Evolutionary conservation across 1,140 invertebrate species (phyloP).

Genomic region (Metopolophium dirhodum): DNA sequence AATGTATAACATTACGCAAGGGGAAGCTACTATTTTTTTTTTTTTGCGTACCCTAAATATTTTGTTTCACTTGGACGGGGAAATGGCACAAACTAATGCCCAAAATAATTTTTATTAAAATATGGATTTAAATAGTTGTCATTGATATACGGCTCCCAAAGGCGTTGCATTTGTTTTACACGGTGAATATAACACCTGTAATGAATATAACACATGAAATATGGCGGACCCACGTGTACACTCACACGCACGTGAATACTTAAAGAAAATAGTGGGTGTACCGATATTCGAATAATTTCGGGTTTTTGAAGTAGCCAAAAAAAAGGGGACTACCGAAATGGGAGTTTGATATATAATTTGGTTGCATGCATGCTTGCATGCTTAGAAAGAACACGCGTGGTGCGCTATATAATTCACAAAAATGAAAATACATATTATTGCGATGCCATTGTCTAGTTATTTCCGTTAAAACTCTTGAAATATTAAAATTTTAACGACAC

Average conservation of each 20-base stretch:
- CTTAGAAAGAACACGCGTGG: not conserved
- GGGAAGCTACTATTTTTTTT: too few species aligned
- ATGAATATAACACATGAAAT: too few species aligned
- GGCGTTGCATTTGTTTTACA: not conserved
- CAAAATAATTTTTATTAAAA: too few species aligned
- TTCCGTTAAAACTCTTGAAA: not conserved
- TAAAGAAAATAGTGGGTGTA: not conserved
- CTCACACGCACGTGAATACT: not conserved
- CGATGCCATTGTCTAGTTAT: not conserved
- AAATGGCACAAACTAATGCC: too few species aligned
- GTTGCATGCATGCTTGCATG: slow-evolving; percentile 12
- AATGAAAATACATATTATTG: not conserved
- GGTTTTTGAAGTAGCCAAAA: not conserved
- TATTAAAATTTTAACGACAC: not conserved
- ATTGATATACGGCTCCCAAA: not conserved
- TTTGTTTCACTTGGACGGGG: too few species aligned
- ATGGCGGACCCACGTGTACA: not conserved
- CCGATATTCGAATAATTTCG: slow-evolving; percentile 1
- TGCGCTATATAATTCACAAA: slow-evolving; percentile 17
- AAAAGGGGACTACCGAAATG: not conserved
- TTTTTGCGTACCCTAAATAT: too few species aligned
- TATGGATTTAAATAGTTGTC: too few species aligned
- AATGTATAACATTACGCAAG: too few species aligned
- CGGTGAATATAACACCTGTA: too few species aligned
- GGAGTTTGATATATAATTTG: slow-evolving; percentile 1